Conservation (phyloP, 2,888 invertebrate genomes). For the Lottia gigantea region DNA sequence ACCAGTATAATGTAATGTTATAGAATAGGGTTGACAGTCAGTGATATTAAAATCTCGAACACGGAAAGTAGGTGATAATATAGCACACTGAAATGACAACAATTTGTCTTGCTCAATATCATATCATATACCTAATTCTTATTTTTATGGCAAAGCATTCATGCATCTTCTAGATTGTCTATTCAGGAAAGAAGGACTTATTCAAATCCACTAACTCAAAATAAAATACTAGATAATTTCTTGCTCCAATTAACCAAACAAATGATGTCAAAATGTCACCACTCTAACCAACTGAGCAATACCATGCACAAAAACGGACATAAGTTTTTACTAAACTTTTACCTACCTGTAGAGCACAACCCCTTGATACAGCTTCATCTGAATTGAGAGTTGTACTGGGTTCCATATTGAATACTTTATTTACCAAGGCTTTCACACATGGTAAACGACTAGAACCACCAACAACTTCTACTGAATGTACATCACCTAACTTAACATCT, state of each 20-base stretch:
- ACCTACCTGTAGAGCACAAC: constrained; percentile 85
- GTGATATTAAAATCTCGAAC: constrained; percentile 95
- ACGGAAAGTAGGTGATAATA: constrained; percentile 95
- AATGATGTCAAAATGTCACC: too few relatives aligned
- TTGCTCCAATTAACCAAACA: too few relatives aligned
- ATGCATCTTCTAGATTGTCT: too few relatives aligned
- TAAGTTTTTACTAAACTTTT: too few relatives aligned
- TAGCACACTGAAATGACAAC: constrained; percentile 80
- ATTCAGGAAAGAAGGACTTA: too few relatives aligned
- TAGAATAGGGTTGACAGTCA: constrained; percentile 89
- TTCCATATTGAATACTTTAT: constrained; percentile 83
- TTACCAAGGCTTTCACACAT: constrained; percentile 88
- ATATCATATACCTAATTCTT: too few relatives aligned
- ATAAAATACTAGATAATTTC: too few relatives aligned
- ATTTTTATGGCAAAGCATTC: too few relatives aligned
- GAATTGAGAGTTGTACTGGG: constrained; percentile 93
- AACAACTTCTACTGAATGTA: constrained; percentile 94
- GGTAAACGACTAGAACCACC: constrained; percentile 97
- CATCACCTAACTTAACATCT: constrained; percentile 85
- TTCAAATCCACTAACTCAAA: too few relatives aligned
- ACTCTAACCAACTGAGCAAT: too few relatives aligned
- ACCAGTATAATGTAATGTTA: constrained; percentile 71
- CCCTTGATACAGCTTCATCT: constrained; percentile 96
- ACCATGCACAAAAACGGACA: too few relatives aligned
- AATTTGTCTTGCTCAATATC: too few relatives aligned